Evolutionary conservation across 2,888 invertebrate genomes (phyloP).

Genomic region (Crossocerus cetratus): DNA sequence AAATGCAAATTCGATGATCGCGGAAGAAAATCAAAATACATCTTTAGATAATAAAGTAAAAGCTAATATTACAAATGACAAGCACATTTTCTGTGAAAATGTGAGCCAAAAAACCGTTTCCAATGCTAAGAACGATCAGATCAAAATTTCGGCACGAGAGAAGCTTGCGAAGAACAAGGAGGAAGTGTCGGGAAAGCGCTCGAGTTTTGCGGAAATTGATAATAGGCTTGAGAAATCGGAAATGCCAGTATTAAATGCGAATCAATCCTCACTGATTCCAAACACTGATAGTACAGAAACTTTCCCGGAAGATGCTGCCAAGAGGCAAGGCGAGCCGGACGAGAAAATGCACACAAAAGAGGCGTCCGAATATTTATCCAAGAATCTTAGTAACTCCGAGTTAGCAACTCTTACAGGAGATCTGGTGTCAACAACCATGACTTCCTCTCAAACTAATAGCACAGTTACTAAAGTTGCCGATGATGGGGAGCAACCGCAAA

Average conservation of each 20-base stretch:
- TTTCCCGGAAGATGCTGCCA: constrained; percentile 41
- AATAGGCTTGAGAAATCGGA: constrained; percentile 57
- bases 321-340: constrained; percentile 44
- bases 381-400: constrained; percentile 36
- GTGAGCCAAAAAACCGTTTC: constrained; percentile 65
- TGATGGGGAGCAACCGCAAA: constrained; percentile 58
- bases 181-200: constrained; percentile 68
- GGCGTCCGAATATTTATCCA: constrained; percentile 30
- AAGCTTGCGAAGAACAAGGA: constrained; percentile 68
- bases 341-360: constrained; percentile 37
- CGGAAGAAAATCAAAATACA: constrained; percentile 51
- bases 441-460: constrained; percentile 35
- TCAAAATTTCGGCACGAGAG: constrained; percentile 66
- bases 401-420: constrained; percentile 36
- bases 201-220: constrained; percentile 65
- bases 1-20: constrained; percentile 33
- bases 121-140: constrained; percentile 72
- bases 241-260: constrained; percentile 48
- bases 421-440: constrained; percentile 17
- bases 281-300: constrained; percentile 50
- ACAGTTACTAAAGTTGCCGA: constrained; percentile 33
- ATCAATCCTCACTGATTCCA: constrained; percentile 42
- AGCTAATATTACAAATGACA: constrained; percentile 54
- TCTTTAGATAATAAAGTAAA: constrained; percentile 55
- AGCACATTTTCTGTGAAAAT: constrained; percentile 48